Evolutionary conservation across 2,113 vertebrate species (phyloP).

Genomic region (Calidris pygmaea): DNA sequence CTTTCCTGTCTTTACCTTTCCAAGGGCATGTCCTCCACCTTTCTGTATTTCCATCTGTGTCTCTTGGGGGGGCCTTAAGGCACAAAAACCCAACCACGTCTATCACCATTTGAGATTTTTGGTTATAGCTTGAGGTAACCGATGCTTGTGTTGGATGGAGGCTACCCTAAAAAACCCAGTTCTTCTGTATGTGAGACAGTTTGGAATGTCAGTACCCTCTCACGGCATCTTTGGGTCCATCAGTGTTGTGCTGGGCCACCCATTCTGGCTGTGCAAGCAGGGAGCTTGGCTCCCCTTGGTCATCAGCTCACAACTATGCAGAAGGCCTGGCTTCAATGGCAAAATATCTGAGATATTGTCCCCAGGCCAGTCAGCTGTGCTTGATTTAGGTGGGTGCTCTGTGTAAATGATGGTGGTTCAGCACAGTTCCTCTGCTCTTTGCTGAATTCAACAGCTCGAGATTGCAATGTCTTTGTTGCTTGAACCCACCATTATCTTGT

Average conservation of each 20-base stretch:
- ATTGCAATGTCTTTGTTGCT: neutral
- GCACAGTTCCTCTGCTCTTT: neutral
- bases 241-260: neutral
- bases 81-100: accelerated
- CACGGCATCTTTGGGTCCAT: neutral
- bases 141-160: neutral
- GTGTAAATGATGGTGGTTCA: neutral
- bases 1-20: neutral
- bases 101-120: accelerated
- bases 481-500: accelerated
- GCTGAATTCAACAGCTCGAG: neutral
- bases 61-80: neutral
- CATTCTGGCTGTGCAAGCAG: neutral
- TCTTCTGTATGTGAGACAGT: neutral
- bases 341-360: neutral
- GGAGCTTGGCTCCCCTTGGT: accelerated
- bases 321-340: neutral
- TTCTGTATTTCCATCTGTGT: neutral
- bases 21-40: neutral
- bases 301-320: neutral
- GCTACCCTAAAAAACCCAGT: neutral
- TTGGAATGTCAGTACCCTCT: neutral
- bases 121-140: neutral
- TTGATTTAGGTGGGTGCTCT: neutral
- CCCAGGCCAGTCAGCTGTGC: neutral